Evolutionary conservation across 2,888 invertebrate species (phyloP).

Genomic region (Hyppa rectilinea): DNA sequence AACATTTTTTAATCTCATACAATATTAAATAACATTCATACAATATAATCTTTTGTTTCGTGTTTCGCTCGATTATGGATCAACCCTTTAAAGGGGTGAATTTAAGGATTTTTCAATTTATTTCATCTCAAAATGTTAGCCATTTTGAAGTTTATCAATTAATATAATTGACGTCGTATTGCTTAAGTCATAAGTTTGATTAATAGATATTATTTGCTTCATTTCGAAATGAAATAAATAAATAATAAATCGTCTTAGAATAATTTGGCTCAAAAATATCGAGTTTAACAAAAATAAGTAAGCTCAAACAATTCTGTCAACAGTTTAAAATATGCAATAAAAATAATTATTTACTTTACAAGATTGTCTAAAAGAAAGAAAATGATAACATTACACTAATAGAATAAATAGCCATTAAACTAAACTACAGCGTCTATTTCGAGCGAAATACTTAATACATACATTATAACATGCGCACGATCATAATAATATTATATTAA

Average conservation of each 20-base stretch:
- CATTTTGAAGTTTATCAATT: slow-evolving; percentile 56
- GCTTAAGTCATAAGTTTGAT: slow-evolving; percentile 44
- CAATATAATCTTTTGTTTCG: slow-evolving; percentile 72
- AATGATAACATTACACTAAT: slow-evolving; percentile 22
- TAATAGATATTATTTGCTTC: slow-evolving; percentile 7
- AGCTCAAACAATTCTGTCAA: slow-evolving; percentile 19
- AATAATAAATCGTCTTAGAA: neutral
- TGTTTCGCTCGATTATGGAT: slow-evolving; percentile 69
- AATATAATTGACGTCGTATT: slow-evolving; percentile 65
- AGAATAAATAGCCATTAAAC: slow-evolving; percentile 43
- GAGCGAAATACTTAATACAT: slow-evolving; percentile 73
- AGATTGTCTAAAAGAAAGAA: slow-evolving; percentile 2
- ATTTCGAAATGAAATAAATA: slow-evolving; percentile 29
- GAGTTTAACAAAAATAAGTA: neutral
- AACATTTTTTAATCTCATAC: slow-evolving; percentile 87
- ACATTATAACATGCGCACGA: slow-evolving; percentile 58
- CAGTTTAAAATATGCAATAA: slow-evolving; percentile 12
- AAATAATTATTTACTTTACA: slow-evolving; percentile 13
- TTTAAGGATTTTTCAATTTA: slow-evolving; percentile 14
- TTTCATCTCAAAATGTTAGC: slow-evolving; percentile 18
- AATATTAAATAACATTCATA: slow-evolving; percentile 86
- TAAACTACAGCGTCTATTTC: slow-evolving; percentile 58
- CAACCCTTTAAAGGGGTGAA: slow-evolving; percentile 1
- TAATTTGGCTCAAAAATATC: slow-evolving; percentile 3
- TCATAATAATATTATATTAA: slow-evolving; percentile 66